Percentiles rank a stretch among this genome's conserved stretches.
Evolutionary conservation across 2,797 vertebrate genomes (phyloP).

Genomic region (Rhinogobio ventralis): DNA sequence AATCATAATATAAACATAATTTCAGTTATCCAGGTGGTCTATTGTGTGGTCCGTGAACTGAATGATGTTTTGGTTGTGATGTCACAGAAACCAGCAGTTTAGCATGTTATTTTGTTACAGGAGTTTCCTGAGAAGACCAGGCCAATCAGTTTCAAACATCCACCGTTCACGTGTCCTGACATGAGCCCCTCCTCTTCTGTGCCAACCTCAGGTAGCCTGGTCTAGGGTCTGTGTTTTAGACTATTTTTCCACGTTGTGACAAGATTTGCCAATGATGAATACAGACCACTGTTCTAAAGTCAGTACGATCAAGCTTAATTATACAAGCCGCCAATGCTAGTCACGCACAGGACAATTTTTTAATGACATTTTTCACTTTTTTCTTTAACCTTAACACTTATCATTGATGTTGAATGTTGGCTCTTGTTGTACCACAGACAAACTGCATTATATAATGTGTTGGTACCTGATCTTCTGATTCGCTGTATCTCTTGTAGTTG

Average conservation of each 20-base stretch:
- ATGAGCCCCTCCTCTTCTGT: constrained; percentile 78
- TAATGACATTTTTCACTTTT: neutral
- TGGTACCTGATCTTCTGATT: neutral
- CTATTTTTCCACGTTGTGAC: neutral
- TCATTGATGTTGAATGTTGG: neutral
- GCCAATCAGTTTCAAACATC: constrained; percentile 71
- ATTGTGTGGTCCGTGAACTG: neutral
- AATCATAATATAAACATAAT: neutral
- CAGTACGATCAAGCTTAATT: too few species aligned
- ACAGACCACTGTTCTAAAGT: neutral
- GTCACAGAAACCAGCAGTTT: neutral
- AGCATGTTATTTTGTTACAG: constrained; percentile 61
- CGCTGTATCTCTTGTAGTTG: constrained; percentile 77
- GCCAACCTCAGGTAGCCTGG: constrained; percentile 77
- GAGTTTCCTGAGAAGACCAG: constrained; percentile 80
- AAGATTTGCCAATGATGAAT: neutral
- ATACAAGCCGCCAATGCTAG: neutral
- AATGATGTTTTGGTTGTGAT: constrained; percentile 9
- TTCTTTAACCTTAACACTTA: neutral
- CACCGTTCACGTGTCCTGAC: constrained; percentile 76
- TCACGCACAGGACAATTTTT: neutral
- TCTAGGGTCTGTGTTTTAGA: neutral
- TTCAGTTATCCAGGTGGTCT: neutral
- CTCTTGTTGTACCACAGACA: constrained; percentile 2
- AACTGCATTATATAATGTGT: neutral